Conservation (phyloP, 2,113 vertebrate genomes). For the Pseudorectes ferrugineus region DNA sequence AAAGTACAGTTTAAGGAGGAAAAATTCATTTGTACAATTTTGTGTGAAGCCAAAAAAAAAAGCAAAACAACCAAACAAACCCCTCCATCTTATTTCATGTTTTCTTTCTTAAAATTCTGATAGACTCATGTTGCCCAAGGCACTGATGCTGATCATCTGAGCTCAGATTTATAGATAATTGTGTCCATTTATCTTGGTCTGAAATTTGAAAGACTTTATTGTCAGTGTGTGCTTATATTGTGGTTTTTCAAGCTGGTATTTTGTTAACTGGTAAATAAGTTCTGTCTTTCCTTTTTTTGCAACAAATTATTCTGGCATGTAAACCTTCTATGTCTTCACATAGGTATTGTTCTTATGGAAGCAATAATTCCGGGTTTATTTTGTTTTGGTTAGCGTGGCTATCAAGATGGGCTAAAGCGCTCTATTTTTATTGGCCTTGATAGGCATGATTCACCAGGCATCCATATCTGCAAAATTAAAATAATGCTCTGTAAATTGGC, state of each 20-base stretch:
- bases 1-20: conserved; percentile 12
- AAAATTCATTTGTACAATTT: not conserved
- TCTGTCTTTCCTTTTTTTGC: not conserved
- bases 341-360: conserved; percentile 4
- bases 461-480: conserved; percentile 19
- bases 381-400: conserved; percentile 32
- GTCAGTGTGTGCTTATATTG: not conserved
- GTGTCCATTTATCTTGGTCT: conserved; percentile 36
- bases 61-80: not conserved
- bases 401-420: conserved; percentile 12
- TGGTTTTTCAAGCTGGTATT: conserved; percentile 23
- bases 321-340: not conserved
- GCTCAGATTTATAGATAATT: conserved; percentile 64
- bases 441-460: not conserved
- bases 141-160: conserved; percentile 53
- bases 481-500: not conserved
- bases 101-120: conserved; percentile 57
- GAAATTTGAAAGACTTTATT: conserved; percentile 32
- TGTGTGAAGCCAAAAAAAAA: not conserved
- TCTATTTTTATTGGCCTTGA: conserved; percentile 7
- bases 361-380: conserved; percentile 18
- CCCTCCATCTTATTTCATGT: not conserved
- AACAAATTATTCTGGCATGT: not conserved
- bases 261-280: not conserved
- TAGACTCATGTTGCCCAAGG: not conserved